Conservation (phyloP, 2,888 invertebrate genomes). For the Trachelus iudaicus region DNA sequence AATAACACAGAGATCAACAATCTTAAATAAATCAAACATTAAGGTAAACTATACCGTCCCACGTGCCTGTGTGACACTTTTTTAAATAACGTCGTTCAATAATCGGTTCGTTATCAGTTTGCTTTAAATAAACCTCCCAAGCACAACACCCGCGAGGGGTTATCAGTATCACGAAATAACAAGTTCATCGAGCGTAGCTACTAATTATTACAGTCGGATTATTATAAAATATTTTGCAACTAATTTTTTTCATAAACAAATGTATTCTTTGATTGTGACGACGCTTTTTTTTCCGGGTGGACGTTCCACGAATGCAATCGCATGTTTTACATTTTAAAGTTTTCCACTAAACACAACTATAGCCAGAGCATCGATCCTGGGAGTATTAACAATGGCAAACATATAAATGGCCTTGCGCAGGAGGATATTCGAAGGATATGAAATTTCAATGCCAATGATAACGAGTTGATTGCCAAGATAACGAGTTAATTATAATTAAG, state of each 20-base stretch:
- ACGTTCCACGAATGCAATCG: background rate
- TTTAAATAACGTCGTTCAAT: background rate
- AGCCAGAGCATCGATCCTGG: background rate
- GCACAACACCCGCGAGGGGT: background rate
- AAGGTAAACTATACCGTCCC: background rate
- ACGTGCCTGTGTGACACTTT: background rate
- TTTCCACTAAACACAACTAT: background rate
- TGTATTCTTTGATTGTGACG: background rate
- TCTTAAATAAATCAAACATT: background rate
- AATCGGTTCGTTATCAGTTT: background rate
- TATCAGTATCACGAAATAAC: background rate
- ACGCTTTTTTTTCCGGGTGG: background rate
- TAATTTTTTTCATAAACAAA: background rate
- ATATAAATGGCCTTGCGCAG: background rate
- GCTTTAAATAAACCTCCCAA: background rate
- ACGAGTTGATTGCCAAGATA: background rate
- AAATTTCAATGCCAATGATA: background rate
- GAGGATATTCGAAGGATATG: background rate
- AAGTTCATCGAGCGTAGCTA: background rate
- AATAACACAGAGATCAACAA: background rate
- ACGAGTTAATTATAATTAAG: background rate
- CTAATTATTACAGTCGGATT: background rate
- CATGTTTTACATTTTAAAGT: background rate
- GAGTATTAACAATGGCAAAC: background rate
- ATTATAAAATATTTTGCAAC: background rate